Evolutionary conservation across 2,797 vertebrate genomes (phyloP).

Genomic region (Malacoraja senta): DNA sequence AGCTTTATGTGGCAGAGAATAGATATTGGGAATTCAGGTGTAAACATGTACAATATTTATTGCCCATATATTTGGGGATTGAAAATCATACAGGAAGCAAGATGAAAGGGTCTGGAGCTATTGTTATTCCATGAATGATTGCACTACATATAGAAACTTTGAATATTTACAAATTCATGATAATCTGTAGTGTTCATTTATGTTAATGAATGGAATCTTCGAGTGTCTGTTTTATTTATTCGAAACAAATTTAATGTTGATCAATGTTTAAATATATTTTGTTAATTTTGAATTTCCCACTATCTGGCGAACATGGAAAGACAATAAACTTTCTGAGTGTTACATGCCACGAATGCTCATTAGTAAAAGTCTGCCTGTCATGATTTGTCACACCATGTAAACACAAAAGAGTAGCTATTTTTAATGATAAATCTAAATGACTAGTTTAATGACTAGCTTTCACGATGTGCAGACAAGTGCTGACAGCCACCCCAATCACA

Average conservation of each 20-base stretch:
- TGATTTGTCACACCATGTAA: neutral
- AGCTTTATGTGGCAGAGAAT: neutral
- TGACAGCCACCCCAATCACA: constrained; percentile 10
- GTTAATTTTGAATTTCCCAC: neutral
- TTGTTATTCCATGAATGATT: neutral
- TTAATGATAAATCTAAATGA: constrained; percentile 27
- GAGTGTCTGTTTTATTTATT: neutral
- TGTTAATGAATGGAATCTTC: neutral
- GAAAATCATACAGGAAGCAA: neutral
- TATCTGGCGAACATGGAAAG: neutral
- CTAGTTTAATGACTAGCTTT: constrained; percentile 11
- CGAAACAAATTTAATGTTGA: neutral
- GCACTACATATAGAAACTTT: neutral
- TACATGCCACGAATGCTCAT: neutral
- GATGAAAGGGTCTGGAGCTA: neutral
- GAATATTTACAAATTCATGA: neutral
- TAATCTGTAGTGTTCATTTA: neutral
- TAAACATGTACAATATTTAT: neutral
- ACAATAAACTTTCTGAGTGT: neutral
- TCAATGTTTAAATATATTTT: neutral
- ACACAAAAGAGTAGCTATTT: neutral
- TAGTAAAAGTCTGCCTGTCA: neutral
- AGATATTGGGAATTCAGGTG: neutral
- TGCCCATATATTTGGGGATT: neutral
- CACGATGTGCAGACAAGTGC: constrained; percentile 5